A percentile compares a stretch with the other conserved stretches of the same genome.
Evolutionary conservation across 2,888 invertebrate genomes (phyloP).

Genomic region (Holacanthella duospinosa): DNA sequence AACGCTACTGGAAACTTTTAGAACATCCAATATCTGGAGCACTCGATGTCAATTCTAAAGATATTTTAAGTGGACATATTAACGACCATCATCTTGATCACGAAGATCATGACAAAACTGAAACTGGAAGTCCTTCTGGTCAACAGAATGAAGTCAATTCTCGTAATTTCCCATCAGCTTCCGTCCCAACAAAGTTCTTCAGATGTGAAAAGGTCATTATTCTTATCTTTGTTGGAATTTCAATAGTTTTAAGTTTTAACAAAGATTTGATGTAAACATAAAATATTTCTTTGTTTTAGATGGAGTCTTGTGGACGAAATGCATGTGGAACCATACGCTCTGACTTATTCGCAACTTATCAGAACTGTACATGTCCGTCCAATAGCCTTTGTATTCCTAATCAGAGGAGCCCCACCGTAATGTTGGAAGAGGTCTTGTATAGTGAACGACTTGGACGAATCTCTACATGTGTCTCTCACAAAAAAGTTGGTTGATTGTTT

Average conservation of each 20-base stretch:
- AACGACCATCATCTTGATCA: no score
- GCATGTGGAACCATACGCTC: background rate
- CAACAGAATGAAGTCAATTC: no score
- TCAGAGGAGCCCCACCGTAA: background rate
- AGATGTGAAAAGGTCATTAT: background rate
- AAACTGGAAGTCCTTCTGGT: no score
- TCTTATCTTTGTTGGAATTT: no score
- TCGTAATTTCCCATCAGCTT: no score
- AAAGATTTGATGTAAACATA: background rate
- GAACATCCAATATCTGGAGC: background rate
- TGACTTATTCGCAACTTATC: constrained; percentile 1
- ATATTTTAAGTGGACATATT: no score
- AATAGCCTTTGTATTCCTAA: background rate
- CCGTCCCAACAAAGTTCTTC: background rate
- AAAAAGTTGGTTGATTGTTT: no score
- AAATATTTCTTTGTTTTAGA: background rate
- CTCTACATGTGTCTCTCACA: background rate
- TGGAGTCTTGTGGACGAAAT: background rate
- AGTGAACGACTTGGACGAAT: background rate
- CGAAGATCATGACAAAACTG: no score
- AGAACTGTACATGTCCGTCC: background rate
- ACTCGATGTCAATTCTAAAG: background rate
- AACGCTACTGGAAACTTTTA: background rate
- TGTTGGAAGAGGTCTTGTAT: background rate
- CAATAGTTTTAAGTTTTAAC: background rate